phyloP scores from a whole-genome alignment of 2,888 invertebrate genomes.

The Theristus sp. region DNA sequence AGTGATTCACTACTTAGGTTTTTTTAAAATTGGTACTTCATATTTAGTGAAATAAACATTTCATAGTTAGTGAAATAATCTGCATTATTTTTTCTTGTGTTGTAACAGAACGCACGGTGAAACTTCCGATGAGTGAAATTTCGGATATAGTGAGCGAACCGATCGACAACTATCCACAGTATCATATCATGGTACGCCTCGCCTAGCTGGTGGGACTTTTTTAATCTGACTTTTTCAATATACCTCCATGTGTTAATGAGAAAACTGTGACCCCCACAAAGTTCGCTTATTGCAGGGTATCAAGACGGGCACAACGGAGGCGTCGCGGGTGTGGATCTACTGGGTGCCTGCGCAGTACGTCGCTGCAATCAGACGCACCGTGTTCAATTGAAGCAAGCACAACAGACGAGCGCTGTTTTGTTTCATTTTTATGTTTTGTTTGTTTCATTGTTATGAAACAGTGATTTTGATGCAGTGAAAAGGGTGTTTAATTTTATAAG shows the following conservation, averaged over 20 bases:
- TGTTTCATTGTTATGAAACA: too few relatives aligned
- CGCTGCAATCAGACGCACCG: conserved; percentile 71
- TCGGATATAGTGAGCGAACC: conserved; percentile 59
- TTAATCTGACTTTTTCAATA: background rate
- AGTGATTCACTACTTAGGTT: too few relatives aligned
- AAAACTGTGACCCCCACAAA: background rate
- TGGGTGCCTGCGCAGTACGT: conserved; percentile 74
- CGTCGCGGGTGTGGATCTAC: conserved; percentile 75
- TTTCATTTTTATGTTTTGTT: too few relatives aligned
- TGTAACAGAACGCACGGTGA: conserved; percentile 75
- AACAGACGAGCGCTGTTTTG: too few relatives aligned
- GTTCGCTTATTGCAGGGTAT: conserved; percentile 45
- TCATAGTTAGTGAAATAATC: too few relatives aligned
- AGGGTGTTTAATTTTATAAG: too few relatives aligned
- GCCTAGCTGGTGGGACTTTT: background rate
- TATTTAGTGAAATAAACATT: too few relatives aligned
- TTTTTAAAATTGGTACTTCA: too few relatives aligned
- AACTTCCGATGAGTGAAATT: conserved; percentile 70
- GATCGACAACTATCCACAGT: conserved; percentile 68
- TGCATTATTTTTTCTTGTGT: too few relatives aligned
- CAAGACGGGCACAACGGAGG: conserved; percentile 73
- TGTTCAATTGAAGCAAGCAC: conserved; percentile 47
- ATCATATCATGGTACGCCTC: conserved; percentile 60
- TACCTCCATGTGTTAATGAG: background rate
- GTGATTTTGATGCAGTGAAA: too few relatives aligned